Base-by-base conservation (phyloP, 2,113 vertebrate species). In the Cavia aperea region DNA sequence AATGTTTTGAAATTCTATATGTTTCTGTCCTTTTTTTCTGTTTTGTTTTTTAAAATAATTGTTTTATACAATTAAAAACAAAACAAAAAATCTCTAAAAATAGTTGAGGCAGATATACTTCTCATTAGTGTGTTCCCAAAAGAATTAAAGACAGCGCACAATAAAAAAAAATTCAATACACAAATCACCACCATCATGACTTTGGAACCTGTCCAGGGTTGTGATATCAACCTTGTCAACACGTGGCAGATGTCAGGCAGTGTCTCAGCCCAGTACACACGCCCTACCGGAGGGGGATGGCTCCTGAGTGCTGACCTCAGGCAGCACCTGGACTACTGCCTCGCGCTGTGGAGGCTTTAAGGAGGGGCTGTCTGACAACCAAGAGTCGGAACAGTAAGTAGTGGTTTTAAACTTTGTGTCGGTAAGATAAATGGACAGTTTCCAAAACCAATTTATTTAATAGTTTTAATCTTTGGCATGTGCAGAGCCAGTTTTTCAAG, bases 391-490 rank as follows among this genome's bases (percentile, higher is more conserved):
- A 85, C 89, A 83, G 23, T 7, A 86, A 81, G 51, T 12, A 43
- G 23, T 72, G 19, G 36, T 87, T 89, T 89, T 81, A 18, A 84
- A 85, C 63, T 94, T 94, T 83, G 49, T 24, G 19, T 33, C 31
- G 39, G 73, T 79, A 65, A 91, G 81, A 63, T 46, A 79, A 51
- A 66, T 78, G 31, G 36, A 62, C 88, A 87, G n/a, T 90, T 86
- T 91, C 33, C 14, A 82, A 87, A 5, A 56, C 36, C 19, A 81
- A 43, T 68, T 81, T 94, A 89, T 46, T 91, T 91, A 68, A 36
- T 65, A 72, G 21, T 58, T 58, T 58, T 58, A 58, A 19, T 58
- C 56, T 19, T 58, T 19, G 56, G 56, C 56, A 58, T 19, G 18
- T 58, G 16, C 56, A 58, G 56, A 58, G 56, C 56, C 56, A 58